A percentile compares a stretch with the other conserved stretches of the same genome.
Conservation (phyloP, 2,113 vertebrate species). For the Noturus placidus region DNA sequence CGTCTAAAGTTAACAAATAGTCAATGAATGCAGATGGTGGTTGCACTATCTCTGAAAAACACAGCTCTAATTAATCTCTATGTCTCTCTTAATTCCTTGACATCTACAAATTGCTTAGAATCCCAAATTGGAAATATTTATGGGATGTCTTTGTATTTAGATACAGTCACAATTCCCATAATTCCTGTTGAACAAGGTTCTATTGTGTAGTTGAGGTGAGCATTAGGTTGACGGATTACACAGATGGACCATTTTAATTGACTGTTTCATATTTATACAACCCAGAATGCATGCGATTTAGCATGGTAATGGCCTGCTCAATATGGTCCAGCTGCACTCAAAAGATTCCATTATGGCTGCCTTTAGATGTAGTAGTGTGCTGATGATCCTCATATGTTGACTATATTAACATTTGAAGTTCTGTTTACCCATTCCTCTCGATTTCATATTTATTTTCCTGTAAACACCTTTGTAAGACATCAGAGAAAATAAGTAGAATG, state of each 20-base stretch:
- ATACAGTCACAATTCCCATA: conserved; percentile 48
- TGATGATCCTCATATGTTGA: conserved; percentile 16
- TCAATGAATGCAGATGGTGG: conserved; percentile 14
- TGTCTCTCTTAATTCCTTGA: not conserved
- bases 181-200: conserved; percentile 48
- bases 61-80: not conserved
- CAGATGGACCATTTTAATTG: conserved; percentile 69
- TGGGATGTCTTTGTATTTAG: conserved; percentile 48
- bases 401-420: not conserved
- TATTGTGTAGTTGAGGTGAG: conserved; percentile 60
- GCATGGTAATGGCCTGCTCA: conserved; percentile 57
- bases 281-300: conserved; percentile 62
- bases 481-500: not conserved
- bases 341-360: conserved; percentile 60
- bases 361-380: not conserved
- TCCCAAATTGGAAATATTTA: not conserved
- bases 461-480: not conserved
- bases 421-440: not conserved
- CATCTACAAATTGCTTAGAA: conserved; percentile 23
- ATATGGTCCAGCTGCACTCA: conserved; percentile 56
- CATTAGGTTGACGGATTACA: conserved; percentile 59
- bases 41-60: not conserved
- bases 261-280: conserved; percentile 67
- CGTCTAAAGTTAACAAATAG: not conserved
- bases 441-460: not conserved